Evolutionary conservation across 2,113 vertebrate species (phyloP), one percentile per base, ranked within the genome.

Genomic region (Planiliza haematocheilus): DNA sequence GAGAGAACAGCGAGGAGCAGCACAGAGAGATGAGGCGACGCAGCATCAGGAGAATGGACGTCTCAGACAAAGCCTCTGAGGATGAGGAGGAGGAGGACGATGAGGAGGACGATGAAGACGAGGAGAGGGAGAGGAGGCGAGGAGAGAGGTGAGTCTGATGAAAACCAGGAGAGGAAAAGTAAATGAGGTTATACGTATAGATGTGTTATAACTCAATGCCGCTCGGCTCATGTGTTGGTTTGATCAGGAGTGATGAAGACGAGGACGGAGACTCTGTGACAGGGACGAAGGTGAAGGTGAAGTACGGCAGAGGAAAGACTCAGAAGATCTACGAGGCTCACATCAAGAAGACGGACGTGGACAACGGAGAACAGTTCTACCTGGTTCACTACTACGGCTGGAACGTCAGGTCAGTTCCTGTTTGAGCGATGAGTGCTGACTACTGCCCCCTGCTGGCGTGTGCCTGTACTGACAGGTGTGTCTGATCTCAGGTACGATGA

Each of bases 291-390:
- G 97, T 99, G 53, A 94, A 95, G 92, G 98, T 99, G 80, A 99
- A 99, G 87, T 99, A 99, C 1, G 98, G 98, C 39, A 91, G 96
- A 88, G 98, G 98, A 8, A 99, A 99, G 83, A 97, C 96, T 0
- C 97, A 99, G 88, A 99, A 99, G 91, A 99, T 99, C 87, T 99
- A 99, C 72, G 98, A 99, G 93, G 98, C 98, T 68, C 98, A 97
- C 94, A 99, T 99, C 92, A 99, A 99, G 90, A 96, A 95, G 92
- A 97, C 96, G 1, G 97, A 99, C 88, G 88, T 84, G 0, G 97
- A 99, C 80, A 95, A 98, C 12, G 97, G 97, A 51, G 97, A 99
- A 45, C 89, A 96, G 78, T 92, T 99, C 48, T 99, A 98, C 91
- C 94, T 99, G 91, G 98, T 99, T 16, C 97, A 99, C 89, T 99